phyloP scores from a whole-genome alignment of 2,797 vertebrate genomes.

The Myripristis jacobus region DNA sequence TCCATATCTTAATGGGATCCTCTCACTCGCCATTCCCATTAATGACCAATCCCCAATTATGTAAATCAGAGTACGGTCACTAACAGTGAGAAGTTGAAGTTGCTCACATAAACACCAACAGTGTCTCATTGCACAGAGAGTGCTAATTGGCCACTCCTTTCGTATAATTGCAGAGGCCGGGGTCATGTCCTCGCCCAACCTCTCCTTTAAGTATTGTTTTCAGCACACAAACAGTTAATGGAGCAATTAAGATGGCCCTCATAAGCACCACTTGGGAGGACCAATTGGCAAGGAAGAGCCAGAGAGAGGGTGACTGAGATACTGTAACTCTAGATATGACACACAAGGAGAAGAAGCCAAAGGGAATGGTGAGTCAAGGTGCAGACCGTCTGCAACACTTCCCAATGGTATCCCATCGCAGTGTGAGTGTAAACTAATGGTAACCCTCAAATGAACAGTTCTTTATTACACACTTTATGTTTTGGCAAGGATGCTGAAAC shows the following conservation, averaged over 20 bases:
- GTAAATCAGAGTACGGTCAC: slow-evolving; percentile 81
- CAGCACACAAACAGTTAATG: slow-evolving; percentile 82
- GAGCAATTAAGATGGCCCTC: slow-evolving; percentile 79
- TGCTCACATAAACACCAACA: slow-evolving; percentile 80
- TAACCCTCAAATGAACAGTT: not conserved
- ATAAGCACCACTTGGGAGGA: slow-evolving; percentile 74
- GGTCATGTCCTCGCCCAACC: slow-evolving; percentile 78
- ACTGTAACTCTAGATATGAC: slow-evolving; percentile 30
- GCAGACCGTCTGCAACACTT: slow-evolving; percentile 1
- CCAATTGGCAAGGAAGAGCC: slow-evolving; percentile 67
- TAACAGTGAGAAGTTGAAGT: slow-evolving; percentile 81
- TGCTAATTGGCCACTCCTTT: slow-evolving; percentile 85
- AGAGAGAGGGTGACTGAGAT: slow-evolving; percentile 47
- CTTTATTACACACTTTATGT: not conserved
- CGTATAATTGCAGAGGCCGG: slow-evolving; percentile 79
- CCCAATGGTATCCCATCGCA: slow-evolving; percentile 1
- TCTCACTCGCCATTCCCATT: slow-evolving; percentile 81
- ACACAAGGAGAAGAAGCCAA: slow-evolving; percentile 41
- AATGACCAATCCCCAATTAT: slow-evolving; percentile 85
- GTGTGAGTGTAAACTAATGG: not conserved
- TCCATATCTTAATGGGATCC: slow-evolving; percentile 86
- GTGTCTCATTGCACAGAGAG: slow-evolving; percentile 80
- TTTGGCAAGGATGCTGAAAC: not conserved
- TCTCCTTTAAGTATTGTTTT: slow-evolving; percentile 84
- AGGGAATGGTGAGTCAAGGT: slow-evolving; percentile 32